Evolutionary conservation across 2,888 invertebrate species (phyloP), one percentile per base, ranked within the genome.

Genomic region (Melolontha melolontha): DNA sequence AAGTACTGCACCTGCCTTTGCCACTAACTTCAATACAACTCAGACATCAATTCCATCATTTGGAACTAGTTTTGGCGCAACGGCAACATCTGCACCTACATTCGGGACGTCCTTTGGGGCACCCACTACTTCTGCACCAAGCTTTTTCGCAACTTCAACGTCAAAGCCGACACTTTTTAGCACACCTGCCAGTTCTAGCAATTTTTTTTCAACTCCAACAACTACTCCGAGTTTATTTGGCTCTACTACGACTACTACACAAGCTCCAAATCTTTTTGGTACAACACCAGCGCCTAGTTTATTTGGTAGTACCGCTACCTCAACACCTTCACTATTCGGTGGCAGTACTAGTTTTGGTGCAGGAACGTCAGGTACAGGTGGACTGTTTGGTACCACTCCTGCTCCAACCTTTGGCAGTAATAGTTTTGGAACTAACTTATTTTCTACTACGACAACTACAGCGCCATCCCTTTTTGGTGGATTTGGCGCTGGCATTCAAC

Each of bases 101-200:
- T 79, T 79, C 70, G 78, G 80, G 59, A 70, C 75, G 54, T 63
- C 76, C 22, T 75, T 76, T 68, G 72, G 78, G 27, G 70, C 75
- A 11, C 69, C 71, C 55, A 73, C 75, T 22, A 74, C 72, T 16
- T 71, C 71, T 52, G 76, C 76, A 29, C 77, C 75, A 2, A 55
- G 54, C 34, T 69, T 71, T 12, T 71, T 71, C 40, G 70, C 68
- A 40, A 54, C 70, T 8, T 64, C 70, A 1, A 57, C 66, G 0
- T 49, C 70, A 11, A 72, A 69, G 50, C 83, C 89, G 0, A 84
- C 87, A 14, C 79, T 89, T 29, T 89, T 89, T 80, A 87, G 88
- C 12, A 66, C 69, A 64, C 79, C 70, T 69, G 73, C 67, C 27
- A 71, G 68, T 51, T 76, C 76, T 29, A 76, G 75, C 2, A 76